phyloP scores from a whole-genome alignment of 2,888 invertebrate genomes.

The Heliconius aoede region DNA sequence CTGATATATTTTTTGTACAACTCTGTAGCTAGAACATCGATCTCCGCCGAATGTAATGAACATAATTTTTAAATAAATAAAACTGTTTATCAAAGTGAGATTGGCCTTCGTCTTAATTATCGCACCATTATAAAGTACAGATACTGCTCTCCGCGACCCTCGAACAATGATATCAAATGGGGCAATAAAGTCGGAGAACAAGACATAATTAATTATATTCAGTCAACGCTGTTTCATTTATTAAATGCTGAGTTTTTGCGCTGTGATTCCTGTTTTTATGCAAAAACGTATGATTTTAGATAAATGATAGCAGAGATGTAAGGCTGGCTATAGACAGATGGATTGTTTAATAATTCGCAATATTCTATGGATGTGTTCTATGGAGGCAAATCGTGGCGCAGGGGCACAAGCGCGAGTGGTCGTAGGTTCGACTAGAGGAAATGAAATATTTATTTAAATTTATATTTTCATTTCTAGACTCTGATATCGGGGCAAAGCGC shows the following conservation, averaged over 20 bases:
- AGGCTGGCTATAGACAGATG: background rate
- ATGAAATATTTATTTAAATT: too few species aligned
- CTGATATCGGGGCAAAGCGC: too few species aligned
- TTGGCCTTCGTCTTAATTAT: constrained; percentile 80
- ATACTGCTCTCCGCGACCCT: constrained; percentile 67
- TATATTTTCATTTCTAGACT: too few species aligned
- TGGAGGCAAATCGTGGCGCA: too few species aligned
- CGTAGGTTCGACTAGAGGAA: too few species aligned
- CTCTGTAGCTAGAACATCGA: too few species aligned
- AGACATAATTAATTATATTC: constrained; percentile 80
- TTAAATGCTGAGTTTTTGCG: constrained; percentile 81
- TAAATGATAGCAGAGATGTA: background rate
- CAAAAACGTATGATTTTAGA: constrained; percentile 35
- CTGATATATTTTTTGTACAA: too few species aligned
- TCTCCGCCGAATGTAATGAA: too few species aligned
- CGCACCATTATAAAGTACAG: constrained; percentile 74
- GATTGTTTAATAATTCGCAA: background rate
- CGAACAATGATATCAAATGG: constrained; percentile 68
- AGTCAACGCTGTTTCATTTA: constrained; percentile 70
- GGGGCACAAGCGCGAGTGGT: too few species aligned
- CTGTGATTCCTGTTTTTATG: constrained; percentile 60
- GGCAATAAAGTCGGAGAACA: constrained; percentile 72
- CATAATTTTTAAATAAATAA: constrained; percentile 63
- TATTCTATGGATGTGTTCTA: too few species aligned
- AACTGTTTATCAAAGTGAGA: constrained; percentile 69